phyloP scores from a whole-genome alignment of 1,140 invertebrate species.

The Apis mellifera region DNA sequence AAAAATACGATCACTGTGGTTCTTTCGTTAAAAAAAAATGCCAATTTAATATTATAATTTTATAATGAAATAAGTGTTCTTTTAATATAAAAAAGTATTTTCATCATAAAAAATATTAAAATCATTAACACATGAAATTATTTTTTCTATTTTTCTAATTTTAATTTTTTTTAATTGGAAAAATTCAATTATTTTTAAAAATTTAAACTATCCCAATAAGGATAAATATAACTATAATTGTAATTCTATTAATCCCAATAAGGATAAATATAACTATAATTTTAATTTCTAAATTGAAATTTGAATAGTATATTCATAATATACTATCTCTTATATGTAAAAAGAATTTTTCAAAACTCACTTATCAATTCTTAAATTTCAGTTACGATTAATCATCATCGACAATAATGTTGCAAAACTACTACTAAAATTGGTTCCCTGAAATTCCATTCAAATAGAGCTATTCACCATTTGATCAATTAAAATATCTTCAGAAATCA shows the following conservation, averaged over 20 bases:
- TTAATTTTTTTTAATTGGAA: no score
- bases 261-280: neutral
- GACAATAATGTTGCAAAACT: neutral
- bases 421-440: conserved; percentile 5
- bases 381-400: neutral
- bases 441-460: conserved; percentile 6
- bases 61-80: neutral
- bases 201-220: neutral
- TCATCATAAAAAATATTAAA: neutral
- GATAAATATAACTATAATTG: neutral
- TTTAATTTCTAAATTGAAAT: neutral
- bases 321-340: neutral
- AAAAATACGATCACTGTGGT: conserved; percentile 7
- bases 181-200: neutral
- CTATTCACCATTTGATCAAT: neutral
- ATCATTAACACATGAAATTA: no score
- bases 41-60: conserved; percentile 32
- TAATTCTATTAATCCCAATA: neutral
- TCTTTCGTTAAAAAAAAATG: conserved; percentile 27
- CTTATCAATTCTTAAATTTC: neutral
- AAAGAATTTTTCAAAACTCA: conserved; percentile 12
- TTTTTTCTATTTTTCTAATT: no score
- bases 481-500: neutral
- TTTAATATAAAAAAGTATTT: neutral
- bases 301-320: neutral